These are phyloP conservation scores for Pelobates cultripes DNA, from an alignment of 2,797 vertebrate species.

Conservation along the genomic window DNA sequence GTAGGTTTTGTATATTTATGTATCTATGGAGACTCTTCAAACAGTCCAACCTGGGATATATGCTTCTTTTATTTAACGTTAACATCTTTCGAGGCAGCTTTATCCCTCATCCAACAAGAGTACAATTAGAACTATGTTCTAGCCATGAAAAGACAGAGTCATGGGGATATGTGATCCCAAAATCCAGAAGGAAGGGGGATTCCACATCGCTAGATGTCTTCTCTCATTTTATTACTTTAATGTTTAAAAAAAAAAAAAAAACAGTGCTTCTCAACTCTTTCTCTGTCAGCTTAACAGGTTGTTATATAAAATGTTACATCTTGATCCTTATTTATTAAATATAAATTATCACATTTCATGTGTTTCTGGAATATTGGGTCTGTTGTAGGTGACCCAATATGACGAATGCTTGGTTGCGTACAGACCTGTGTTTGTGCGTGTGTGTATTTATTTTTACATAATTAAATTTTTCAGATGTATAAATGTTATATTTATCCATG, in stretches of 20 bases:
- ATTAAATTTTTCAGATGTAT: too few relatives aligned
- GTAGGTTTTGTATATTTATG: conserved; percentile 17
- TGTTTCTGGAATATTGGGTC: too few relatives aligned
- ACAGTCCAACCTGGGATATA: conserved; percentile 27
- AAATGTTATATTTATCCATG: too few relatives aligned
- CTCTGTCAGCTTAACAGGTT: background rate
- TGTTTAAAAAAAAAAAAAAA: background rate
- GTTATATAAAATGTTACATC: background rate
- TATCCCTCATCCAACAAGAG: conserved; percentile 31
- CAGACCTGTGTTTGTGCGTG: too few relatives aligned
- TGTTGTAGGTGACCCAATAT: too few relatives aligned
- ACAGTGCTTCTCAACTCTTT: conserved; percentile 10
- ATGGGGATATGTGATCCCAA: conserved; percentile 30
- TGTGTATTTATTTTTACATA: too few relatives aligned
- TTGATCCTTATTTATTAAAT: background rate
- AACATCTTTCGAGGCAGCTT: conserved; percentile 27
- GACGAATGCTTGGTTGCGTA: too few relatives aligned
- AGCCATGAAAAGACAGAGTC: conserved; percentile 36
- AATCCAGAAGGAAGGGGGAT: conserved; percentile 7
- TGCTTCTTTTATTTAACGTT: conserved; percentile 44
- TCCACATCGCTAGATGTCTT: conserved; percentile 7
- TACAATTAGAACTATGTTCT: conserved; percentile 31
- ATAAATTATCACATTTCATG: too few relatives aligned
- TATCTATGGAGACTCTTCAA: conserved; percentile 45
- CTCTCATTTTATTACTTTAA: conserved; percentile 20